These are phyloP conservation scores for Hephaestus fuliginosus DNA, from an alignment of 2,797 vertebrate species.

Conservation along the genomic window DNA sequence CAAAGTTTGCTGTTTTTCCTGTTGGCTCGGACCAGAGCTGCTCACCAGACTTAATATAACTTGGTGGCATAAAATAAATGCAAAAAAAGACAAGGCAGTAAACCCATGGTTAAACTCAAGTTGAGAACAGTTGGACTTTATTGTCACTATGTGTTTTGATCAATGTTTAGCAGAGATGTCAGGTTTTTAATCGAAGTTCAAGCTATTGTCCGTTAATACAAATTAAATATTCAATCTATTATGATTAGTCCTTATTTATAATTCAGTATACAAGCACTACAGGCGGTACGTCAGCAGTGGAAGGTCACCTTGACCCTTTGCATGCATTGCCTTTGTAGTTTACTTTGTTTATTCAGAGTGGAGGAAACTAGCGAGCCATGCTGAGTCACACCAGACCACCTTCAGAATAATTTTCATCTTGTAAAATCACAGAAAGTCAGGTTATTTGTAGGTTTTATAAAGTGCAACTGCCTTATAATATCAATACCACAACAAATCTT, in stretches of 20 bases:
- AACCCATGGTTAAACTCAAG: background rate
- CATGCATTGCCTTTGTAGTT: conserved; percentile 4
- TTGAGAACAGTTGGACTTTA: background rate
- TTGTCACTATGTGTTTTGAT: background rate
- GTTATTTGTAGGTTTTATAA: conserved; percentile 12
- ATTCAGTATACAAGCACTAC: background rate
- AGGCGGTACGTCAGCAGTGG: too few relatives aligned
- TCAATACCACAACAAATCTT: conserved; percentile 12
- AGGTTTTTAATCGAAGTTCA: background rate
- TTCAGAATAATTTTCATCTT: background rate
- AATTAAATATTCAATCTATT: background rate
- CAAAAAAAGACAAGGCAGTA: background rate
- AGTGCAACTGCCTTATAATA: background rate
- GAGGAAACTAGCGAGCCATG: background rate
- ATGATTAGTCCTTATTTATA: background rate
- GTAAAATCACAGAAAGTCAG: background rate
- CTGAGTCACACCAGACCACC: background rate
- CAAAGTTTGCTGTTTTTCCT: background rate
- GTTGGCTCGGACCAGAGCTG: conserved; percentile 12
- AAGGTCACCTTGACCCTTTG: background rate
- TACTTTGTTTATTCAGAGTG: background rate
- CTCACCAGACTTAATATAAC: background rate
- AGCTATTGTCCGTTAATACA: background rate
- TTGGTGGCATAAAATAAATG: background rate
- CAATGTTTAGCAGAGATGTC: background rate